Evolutionary conservation across 2,797 vertebrate genomes (phyloP).

Genomic region (Cossypha heuglini): DNA sequence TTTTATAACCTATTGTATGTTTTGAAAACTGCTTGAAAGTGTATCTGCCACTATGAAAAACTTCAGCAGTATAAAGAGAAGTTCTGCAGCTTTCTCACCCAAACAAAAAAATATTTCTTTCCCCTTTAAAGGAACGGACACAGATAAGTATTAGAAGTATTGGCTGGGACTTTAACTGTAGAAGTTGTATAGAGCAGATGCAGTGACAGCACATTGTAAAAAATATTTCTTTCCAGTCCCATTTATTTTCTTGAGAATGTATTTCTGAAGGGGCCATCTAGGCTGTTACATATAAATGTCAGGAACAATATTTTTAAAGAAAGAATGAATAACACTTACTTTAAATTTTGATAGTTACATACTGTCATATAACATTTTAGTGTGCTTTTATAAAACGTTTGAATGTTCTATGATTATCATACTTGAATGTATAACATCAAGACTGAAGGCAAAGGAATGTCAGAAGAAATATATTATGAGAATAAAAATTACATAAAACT

Average conservation of each 20-base stretch:
- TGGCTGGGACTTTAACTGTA: neutral
- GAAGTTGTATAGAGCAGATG: fast-evolving
- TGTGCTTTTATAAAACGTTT: neutral
- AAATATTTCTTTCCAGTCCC: neutral
- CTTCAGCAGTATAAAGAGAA: neutral
- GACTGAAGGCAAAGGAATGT: neutral
- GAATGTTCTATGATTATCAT: neutral
- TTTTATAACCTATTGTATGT: neutral
- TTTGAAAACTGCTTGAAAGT: neutral
- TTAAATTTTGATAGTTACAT: neutral
- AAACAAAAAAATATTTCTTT: neutral
- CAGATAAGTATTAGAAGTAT: neutral
- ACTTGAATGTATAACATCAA: neutral
- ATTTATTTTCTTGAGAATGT: neutral
- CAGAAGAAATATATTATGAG: neutral
- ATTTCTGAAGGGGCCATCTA: neutral
- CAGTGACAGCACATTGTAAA: neutral
- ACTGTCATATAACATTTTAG: neutral
- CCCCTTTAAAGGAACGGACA: neutral
- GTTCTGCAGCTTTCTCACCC: neutral
- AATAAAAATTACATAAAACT: neutral
- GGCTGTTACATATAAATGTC: neutral
- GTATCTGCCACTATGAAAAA: neutral
- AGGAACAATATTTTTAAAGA: neutral
- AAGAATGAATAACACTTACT: neutral